These are phyloP conservation scores for Platerodrilus igneus DNA, from an alignment of 2,888 invertebrate genomes.

Conservation along the genomic window DNA sequence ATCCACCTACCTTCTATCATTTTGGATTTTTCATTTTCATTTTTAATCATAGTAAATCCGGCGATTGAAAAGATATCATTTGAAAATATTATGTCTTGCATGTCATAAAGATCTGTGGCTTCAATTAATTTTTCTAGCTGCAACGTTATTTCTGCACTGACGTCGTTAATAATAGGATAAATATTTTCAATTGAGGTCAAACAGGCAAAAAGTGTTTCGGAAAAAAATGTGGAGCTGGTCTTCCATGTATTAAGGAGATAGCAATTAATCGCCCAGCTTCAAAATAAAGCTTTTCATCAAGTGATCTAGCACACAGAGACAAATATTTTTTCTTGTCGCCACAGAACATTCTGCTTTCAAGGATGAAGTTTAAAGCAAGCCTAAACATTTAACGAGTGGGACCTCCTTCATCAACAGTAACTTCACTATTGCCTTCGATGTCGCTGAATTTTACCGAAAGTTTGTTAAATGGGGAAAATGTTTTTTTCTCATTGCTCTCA, in stretches of 20 bases:
- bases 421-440: slow-evolving; percentile 5
- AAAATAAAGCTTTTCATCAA: slow-evolving; percentile 1
- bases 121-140: neutral
- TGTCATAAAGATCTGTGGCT: neutral
- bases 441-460: slow-evolving; percentile 8
- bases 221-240: slow-evolving; percentile 5
- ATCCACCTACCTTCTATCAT: neutral
- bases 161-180: neutral
- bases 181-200: neutral
- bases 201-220: neutral
- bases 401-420: slow-evolving; percentile 7
- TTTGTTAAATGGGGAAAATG: slow-evolving; percentile 10
- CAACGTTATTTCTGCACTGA: neutral
- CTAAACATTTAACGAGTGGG: slow-evolving; percentile 11
- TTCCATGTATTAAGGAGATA: slow-evolving; percentile 5
- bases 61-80: neutral
- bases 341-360: neutral
- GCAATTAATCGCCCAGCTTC: slow-evolving; percentile 5
- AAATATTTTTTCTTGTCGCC: neutral
- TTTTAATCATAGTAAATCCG: neutral
- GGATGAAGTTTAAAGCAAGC: slow-evolving; percentile 1
- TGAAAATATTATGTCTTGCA: neutral
- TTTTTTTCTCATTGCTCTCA: too few species aligned
- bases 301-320: neutral
- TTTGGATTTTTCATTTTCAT: neutral